Conservation (phyloP, 1,140 invertebrate genomes). For the Lordiphosa stackelbergi region DNA sequence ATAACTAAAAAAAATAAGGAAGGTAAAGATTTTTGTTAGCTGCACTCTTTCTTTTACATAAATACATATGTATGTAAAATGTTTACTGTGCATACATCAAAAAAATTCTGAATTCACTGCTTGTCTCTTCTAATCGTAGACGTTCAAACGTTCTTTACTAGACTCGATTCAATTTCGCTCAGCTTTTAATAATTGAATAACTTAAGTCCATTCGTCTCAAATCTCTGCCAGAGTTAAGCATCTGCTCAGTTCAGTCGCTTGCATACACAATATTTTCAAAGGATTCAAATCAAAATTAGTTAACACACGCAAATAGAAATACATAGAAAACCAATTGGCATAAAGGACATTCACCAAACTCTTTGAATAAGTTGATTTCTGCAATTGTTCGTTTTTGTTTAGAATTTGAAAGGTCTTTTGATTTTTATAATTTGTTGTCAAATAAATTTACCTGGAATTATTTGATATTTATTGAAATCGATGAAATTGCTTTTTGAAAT, state of each 20-base stretch:
- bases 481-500: slow-evolving; percentile 26
- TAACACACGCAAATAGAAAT: neutral
- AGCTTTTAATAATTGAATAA: no score
- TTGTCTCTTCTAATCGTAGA: no score
- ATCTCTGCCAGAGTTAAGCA: slow-evolving; percentile 13
- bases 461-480: slow-evolving; percentile 37
- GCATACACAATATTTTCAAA: slow-evolving; percentile 37
- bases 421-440: slow-evolving; percentile 18
- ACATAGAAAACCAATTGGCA: slow-evolving; percentile 69
- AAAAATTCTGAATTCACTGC: no score
- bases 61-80: no score
- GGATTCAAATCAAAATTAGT: slow-evolving; percentile 23
- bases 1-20: no score
- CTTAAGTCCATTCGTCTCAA: slow-evolving; percentile 13
- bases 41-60: no score
- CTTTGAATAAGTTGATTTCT: slow-evolving; percentile 8
- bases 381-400: slow-evolving; percentile 14
- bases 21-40: no score
- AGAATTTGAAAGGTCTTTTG: slow-evolving; percentile 20
- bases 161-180: no score
- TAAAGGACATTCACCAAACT: slow-evolving; percentile 76
- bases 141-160: no score
- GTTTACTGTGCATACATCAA: no score
- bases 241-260: slow-evolving; percentile 23
- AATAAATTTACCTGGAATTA: slow-evolving; percentile 17